Conservation (phyloP, 1,140 invertebrate genomes). For the Aplysia californica region DNA sequence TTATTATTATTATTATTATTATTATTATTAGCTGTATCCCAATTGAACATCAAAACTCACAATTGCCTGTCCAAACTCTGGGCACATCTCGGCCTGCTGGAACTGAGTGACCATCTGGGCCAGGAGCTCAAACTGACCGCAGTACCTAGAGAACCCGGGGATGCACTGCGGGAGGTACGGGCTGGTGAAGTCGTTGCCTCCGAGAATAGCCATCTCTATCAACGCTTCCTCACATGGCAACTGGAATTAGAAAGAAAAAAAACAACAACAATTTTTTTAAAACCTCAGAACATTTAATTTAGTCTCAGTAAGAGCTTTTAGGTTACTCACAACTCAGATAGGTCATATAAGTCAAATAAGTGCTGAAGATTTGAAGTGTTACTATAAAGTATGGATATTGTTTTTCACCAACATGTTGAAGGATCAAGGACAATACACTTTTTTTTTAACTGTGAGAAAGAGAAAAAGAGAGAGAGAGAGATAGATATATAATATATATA, state of each 20-base stretch:
- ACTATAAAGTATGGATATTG: no score
- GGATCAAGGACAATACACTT: no score
- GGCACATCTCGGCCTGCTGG: slow-evolving; percentile 49
- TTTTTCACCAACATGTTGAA: no score
- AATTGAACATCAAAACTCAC: slow-evolving; percentile 37
- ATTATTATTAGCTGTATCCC: background rate
- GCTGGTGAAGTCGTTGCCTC: slow-evolving; percentile 62
- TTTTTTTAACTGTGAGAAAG: no score
- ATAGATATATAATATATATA: no score
- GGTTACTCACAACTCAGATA: no score
- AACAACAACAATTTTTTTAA: background rate
- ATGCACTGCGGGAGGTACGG: slow-evolving; percentile 33
- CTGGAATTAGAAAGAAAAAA: slow-evolving; percentile 34
- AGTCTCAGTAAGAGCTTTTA: no score
- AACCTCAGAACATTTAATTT: no score
- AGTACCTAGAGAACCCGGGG: background rate
- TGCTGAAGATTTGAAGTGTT: no score
- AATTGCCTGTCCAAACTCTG: slow-evolving; percentile 43
- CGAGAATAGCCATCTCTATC: slow-evolving; percentile 57
- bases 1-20: background rate
- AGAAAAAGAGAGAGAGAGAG: no score
- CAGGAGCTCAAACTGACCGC: slow-evolving; percentile 29
- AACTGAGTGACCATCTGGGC: slow-evolving; percentile 52
- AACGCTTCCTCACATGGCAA: slow-evolving; percentile 43
- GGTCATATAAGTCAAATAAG: no score